These are phyloP conservation scores for Gnatocerus cornutus DNA, from an alignment of 2,888 invertebrate genomes.

Conservation along the genomic window DNA sequence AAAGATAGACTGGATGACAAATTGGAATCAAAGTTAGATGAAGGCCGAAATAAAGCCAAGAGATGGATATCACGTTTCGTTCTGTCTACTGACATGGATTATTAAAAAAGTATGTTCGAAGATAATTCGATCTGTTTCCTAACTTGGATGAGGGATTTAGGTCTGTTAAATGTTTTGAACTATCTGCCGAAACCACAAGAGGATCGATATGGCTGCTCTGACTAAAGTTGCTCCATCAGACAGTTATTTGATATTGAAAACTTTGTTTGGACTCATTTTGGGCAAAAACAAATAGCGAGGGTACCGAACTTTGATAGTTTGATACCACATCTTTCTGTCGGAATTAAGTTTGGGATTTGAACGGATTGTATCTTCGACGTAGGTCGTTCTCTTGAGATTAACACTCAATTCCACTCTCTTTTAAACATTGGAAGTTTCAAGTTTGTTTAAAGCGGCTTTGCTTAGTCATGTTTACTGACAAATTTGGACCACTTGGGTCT, in stretches of 20 bases:
- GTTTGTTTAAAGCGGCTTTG: constrained; percentile 23
- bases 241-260: constrained; percentile 37
- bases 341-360: constrained; percentile 26
- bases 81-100: constrained; percentile 17
- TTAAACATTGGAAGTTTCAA: constrained; percentile 10
- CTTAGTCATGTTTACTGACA: neutral
- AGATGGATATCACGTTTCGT: constrained; percentile 21
- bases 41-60: constrained; percentile 12
- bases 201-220: constrained; percentile 32
- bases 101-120: constrained; percentile 28
- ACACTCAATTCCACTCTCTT: constrained; percentile 29
- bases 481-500: neutral
- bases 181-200: constrained; percentile 38
- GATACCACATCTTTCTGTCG: constrained; percentile 30
- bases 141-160: constrained; percentile 29
- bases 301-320: constrained; percentile 15
- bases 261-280: constrained; percentile 8
- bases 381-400: constrained; percentile 40
- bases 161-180: constrained; percentile 32
- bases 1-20: constrained; percentile 36
- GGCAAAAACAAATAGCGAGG: constrained; percentile 27
- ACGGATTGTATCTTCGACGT: constrained; percentile 30
- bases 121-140: constrained; percentile 33
- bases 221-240: constrained; percentile 28
- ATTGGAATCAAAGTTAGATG: constrained; percentile 45